Evolutionary conservation across 1,140 invertebrate species (phyloP), one percentile per base, ranked within the genome.

Genomic region (Frieseomelitta varia): DNA sequence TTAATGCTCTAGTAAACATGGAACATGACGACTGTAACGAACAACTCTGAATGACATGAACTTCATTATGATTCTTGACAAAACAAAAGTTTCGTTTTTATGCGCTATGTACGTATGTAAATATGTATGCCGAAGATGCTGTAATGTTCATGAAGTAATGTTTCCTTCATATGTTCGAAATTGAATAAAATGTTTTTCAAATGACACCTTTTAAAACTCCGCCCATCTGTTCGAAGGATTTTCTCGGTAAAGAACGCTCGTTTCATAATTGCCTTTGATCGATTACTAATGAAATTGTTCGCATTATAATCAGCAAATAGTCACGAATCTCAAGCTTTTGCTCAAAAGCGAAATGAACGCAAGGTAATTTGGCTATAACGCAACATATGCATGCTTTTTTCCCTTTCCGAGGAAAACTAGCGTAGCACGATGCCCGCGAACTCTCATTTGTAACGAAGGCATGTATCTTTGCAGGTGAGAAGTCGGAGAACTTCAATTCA

Each of bases 391-490:
- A 88, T 88, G 87, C 73, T 75, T 83, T 75, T 83, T 68, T 78
- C 61, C 68, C 21, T 39, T 58, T 39, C 21, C 39, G 53, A n/a
- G 24, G 21, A 30, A 17, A 74, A 56, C 11, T 34, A 74, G 53
- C 73, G 30, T 55, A 24, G 56, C 27, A 19, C 21, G 73, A 34
- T 47, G 55, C 30, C 24, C 4, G 30, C 12, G 30, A 65, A 30
- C 27, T 12, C 17, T 8, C 24, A 19, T 56, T 79, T 78, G 79
- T 88, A 85, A 88, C 74, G 17, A 21, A 30, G 6, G 58, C 12
- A 81, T 63, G n/a, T 84, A 24, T 88, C 55, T 89, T 91, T 90
- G 56, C 89, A 91, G 89, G 85, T n/a, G 86, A 81, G 71, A 85
- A 81, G 24, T 58, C 21, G 10, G 73, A 88, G 24, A 77, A 74